phyloP scores from a whole-genome alignment of 2,888 invertebrate genomes.

The Oasisia sp. region DNA sequence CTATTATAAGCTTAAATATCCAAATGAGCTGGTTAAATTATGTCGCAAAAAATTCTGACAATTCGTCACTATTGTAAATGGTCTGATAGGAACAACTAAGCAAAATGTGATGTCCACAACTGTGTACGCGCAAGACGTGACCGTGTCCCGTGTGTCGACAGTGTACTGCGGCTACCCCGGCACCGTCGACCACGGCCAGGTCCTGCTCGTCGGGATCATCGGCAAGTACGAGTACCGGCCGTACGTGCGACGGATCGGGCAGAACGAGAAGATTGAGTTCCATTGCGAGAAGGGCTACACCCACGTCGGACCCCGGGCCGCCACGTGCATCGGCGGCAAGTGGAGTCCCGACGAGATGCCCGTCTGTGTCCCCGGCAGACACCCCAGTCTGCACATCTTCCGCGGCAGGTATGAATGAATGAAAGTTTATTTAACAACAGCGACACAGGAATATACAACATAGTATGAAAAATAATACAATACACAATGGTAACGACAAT shows the following conservation, averaged over 20 bases:
- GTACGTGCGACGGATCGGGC: slow-evolving; percentile 74
- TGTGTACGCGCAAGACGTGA: not conserved
- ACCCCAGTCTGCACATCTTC: slow-evolving; percentile 30
- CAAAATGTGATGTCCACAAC: no score
- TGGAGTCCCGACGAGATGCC: slow-evolving; percentile 85
- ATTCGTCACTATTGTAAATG: no score
- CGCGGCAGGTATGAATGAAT: not conserved
- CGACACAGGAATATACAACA: no score
- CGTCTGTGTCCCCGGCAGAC: slow-evolving; percentile 39
- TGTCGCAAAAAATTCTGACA: no score
- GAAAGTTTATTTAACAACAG: no score
- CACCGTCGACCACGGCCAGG: slow-evolving; percentile 87
- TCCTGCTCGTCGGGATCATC: slow-evolving; percentile 92
- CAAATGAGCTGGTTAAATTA: no score
- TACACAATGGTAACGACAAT: no score
- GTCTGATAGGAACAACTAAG: no score
- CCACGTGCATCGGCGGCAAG: slow-evolving; percentile 91
- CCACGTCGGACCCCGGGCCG: slow-evolving; percentile 81
- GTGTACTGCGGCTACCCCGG: slow-evolving; percentile 77
- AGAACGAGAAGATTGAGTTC: slow-evolving; percentile 58
- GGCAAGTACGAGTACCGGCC: slow-evolving; percentile 94
- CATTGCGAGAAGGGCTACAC: slow-evolving; percentile 46
- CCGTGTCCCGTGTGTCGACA: slow-evolving; percentile 25
- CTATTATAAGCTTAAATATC: no score
- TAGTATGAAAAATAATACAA: no score